Conservation (phyloP, 2,888 invertebrate species). For the Caenorhabditis wallacei region DNA sequence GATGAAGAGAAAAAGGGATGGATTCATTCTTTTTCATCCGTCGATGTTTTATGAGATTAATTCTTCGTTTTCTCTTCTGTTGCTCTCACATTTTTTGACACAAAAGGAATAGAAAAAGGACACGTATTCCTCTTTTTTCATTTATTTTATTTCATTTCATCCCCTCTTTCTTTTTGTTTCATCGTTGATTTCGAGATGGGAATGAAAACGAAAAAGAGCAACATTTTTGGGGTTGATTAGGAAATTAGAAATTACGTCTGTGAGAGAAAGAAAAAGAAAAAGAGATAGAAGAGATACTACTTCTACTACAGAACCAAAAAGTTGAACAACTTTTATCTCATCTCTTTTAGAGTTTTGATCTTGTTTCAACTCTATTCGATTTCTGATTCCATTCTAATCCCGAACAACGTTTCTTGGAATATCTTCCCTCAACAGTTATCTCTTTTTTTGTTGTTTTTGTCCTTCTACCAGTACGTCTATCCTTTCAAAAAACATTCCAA, state of each 20-base stretch:
- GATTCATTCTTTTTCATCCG: slow-evolving; percentile 8
- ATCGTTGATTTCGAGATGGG: slow-evolving; percentile 13
- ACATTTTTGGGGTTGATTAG: slow-evolving; percentile 31
- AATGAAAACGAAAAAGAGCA: not conserved
- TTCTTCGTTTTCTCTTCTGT: slow-evolving; percentile 17
- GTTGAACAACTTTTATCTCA: not conserved
- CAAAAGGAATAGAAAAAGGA: not conserved
- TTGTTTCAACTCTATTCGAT: not conserved
- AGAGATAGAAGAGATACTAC: slow-evolving; percentile 9
- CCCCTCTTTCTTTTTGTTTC: not conserved
- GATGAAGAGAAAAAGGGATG: not conserved
- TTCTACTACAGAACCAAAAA: slow-evolving; percentile 11
- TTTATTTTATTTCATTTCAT: not conserved
- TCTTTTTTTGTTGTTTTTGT: slow-evolving; percentile 18
- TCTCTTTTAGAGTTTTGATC: no score
- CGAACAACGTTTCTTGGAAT: not conserved
- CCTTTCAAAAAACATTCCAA: not conserved
- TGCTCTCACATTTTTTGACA: slow-evolving; percentile 21
- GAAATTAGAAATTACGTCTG: slow-evolving; percentile 32
- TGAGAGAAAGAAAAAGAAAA: slow-evolving; percentile 1
- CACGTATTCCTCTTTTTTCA: slow-evolving; percentile 28
- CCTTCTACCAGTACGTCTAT: slow-evolving; percentile 13
- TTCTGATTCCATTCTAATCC: not conserved
- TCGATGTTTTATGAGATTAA: slow-evolving; percentile 49
- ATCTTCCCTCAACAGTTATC: not conserved